Evolutionary conservation across 2,888 invertebrate species (phyloP), one percentile per base, ranked within the genome.

Genomic region (Dermolepida albohirtum): DNA sequence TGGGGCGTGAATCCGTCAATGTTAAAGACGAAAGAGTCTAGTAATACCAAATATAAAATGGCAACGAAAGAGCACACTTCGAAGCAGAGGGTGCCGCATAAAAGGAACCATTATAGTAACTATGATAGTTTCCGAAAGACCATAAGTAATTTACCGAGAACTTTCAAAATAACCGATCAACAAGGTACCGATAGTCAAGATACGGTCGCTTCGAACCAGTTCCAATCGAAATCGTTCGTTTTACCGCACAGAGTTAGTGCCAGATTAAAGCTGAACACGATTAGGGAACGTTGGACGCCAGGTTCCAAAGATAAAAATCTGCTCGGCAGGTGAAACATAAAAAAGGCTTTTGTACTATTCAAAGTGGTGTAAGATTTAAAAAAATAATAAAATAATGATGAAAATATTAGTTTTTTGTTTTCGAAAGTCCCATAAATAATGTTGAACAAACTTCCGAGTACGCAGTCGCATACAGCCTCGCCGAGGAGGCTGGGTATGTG

Each of bases 181-280:
- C 0, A 8, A 41, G 39, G 14, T 2, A 10, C 39, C 40, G 39
- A 54, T 8, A 17, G 2, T 8, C 39, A 11, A 44, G 44, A 12
- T 43, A 10, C 34, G 6, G 8, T 1, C 2, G 10, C 6, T 12
- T 10, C 29, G 14, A 16, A n/a, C 12, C 27, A 70, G 0, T 72
- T 69, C 62, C 69, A 72, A 51, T 74, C 74, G 43, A 74, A 73
- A 66, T 74, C 74, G 5, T 72, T 72, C 47, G 71, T 71, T 12
- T 12, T 72, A 50, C 71, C 74, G 39, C 57, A 70, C 41, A 52
- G 55, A 17, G 55, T 52, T 17, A 22, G 52, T 22, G 54, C 51
- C 4, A 64, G 44, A 17, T 14, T 64, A 10, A 68, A 65, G 57
- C 16, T 68, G 41, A 50, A 54, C 1, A 39, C 63, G 1, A 63